A percentile compares a stretch with the other conserved stretches of the same genome.
Evolutionary conservation across 2,113 vertebrate genomes (phyloP).

Genomic region (Pungitius pungitius): DNA sequence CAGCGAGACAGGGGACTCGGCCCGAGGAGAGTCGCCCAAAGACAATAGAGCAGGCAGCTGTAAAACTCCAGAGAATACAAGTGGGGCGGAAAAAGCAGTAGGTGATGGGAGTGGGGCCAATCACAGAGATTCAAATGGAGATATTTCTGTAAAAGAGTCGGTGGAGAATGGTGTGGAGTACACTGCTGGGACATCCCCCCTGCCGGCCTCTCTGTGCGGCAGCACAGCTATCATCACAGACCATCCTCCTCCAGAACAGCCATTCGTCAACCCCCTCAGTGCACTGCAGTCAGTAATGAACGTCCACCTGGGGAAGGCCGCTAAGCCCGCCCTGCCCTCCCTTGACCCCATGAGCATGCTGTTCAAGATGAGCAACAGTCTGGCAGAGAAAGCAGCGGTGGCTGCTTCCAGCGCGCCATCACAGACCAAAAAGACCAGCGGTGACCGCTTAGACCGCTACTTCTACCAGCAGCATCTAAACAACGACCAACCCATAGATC

Average conservation of each 20-base stretch:
- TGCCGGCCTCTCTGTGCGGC: constrained; percentile 82
- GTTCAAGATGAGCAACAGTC: constrained; percentile 99
- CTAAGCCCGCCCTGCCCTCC: constrained; percentile 93
- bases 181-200: constrained; percentile 78
- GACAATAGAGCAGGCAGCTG: constrained; percentile 82
- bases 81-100: constrained; percentile 68
- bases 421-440: constrained; percentile 88
- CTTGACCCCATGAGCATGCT: constrained; percentile 99
- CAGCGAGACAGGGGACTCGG: constrained; percentile 88
- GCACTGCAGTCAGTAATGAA: constrained; percentile 99
- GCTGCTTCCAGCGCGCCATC: constrained; percentile 89
- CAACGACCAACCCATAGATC: constrained; percentile 98
- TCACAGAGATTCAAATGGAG: constrained; percentile 85
- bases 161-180: constrained; percentile 90
- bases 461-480: constrained; percentile 90
- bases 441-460: constrained; percentile 94
- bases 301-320: constrained; percentile 96
- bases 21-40: constrained; percentile 83
- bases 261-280: constrained; percentile 98
- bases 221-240: constrained; percentile 98
- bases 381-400: constrained; percentile 96
- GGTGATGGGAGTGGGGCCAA: constrained; percentile 75
- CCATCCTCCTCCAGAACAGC: constrained; percentile 95
- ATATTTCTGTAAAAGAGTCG: constrained; percentile 81
- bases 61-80: constrained; percentile 86